Evolutionary conservation across 2,888 invertebrate species (phyloP).

Genomic region (Tinea pellionella): DNA sequence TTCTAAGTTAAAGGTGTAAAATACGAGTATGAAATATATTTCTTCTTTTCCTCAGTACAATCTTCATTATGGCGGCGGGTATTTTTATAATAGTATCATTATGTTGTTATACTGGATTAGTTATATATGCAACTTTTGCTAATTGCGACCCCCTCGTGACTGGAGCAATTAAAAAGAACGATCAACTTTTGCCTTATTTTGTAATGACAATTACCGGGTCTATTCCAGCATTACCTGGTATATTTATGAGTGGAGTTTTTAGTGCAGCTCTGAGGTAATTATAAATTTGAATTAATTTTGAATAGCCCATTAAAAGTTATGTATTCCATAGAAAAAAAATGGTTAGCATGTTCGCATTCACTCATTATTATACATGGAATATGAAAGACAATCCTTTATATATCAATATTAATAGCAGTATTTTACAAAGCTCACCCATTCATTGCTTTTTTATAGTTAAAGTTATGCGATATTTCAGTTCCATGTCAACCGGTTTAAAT

Average conservation of each 20-base stretch:
- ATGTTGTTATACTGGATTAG: slow-evolving; percentile 86
- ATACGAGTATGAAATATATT: too few species aligned
- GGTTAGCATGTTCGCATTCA: too few species aligned
- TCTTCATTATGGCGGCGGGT: slow-evolving; percentile 81
- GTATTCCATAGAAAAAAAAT: too few species aligned
- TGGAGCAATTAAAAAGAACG: slow-evolving; percentile 75
- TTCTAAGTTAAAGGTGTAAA: too few species aligned
- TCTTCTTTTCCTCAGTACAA: slow-evolving; percentile 62
- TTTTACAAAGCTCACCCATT: too few species aligned
- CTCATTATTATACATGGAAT: not conserved
- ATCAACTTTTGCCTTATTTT: slow-evolving; percentile 82
- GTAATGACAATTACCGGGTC: slow-evolving; percentile 82
- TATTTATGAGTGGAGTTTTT: slow-evolving; percentile 88
- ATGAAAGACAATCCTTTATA: not conserved
- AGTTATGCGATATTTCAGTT: slow-evolving; percentile 45
- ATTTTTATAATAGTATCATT: slow-evolving; percentile 79
- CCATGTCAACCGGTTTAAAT: slow-evolving; percentile 81
- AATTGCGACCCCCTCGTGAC: slow-evolving; percentile 87
- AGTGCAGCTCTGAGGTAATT: slow-evolving; percentile 85
- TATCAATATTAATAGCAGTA: too few species aligned
- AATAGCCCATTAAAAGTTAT: too few species aligned
- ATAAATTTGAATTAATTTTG: not conserved
- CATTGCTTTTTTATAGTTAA: too few species aligned
- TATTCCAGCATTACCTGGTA: slow-evolving; percentile 83
- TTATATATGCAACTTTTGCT: slow-evolving; percentile 87